Conservation (phyloP, 2,888 invertebrate species). For the Patella caerulea region DNA sequence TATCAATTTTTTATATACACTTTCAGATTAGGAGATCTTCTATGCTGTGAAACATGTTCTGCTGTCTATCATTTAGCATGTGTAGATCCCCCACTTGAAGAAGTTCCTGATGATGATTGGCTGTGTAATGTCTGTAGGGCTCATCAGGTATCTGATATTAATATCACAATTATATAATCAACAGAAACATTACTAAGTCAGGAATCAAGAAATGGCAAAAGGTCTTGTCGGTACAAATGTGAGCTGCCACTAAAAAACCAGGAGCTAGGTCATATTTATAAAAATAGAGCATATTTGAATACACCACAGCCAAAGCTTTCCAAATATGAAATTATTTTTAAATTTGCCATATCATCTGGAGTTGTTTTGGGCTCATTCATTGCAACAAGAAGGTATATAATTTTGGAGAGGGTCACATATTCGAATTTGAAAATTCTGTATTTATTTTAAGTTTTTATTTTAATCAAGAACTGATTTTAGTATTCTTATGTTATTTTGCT, state of each 20-base stretch:
- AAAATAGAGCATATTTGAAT: too few species aligned
- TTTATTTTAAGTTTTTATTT: background rate
- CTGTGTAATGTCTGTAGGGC: constrained; percentile 93
- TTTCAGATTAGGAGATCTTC: constrained; percentile 82
- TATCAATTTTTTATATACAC: background rate
- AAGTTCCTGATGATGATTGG: constrained; percentile 98
- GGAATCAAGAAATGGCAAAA: too few species aligned
- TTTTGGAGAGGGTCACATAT: background rate
- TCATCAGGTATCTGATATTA: constrained; percentile 78
- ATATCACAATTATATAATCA: too few species aligned
- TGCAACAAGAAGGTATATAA: too few species aligned
- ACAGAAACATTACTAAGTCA: too few species aligned
- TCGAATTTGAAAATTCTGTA: background rate
- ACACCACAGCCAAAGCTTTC: too few species aligned
- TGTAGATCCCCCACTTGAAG: constrained; percentile 92
- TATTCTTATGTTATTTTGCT: constrained; percentile 10
- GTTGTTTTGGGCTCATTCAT: too few species aligned
- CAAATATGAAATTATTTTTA: too few species aligned
- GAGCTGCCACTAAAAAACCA: too few species aligned
- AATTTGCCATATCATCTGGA: too few species aligned
- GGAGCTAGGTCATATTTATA: too few species aligned
- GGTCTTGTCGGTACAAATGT: too few species aligned
- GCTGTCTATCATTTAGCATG: constrained; percentile 98
- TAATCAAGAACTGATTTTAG: background rate
- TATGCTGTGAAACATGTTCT: constrained; percentile 98